Evolutionary conservation across 2,113 vertebrate species (phyloP).

Genomic region (Melanerpes formicivorus): DNA sequence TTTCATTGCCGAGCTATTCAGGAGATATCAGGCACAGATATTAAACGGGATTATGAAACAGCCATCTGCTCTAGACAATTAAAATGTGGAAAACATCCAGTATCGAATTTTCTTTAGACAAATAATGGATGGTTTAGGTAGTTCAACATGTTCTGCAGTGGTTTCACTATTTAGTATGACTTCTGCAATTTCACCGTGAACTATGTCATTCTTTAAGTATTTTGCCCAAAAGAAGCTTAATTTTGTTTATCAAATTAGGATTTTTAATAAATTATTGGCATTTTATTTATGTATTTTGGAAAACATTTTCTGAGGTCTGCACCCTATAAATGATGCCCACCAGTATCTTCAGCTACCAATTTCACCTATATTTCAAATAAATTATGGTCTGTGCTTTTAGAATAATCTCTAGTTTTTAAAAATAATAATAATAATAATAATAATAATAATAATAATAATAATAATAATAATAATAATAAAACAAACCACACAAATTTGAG

Average conservation of each 20-base stretch:
- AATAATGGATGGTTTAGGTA: neutral
- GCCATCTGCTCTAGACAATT: conserved; percentile 25
- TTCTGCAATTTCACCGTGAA: neutral
- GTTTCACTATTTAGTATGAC: neutral
- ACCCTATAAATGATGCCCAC: neutral
- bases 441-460: neutral
- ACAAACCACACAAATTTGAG: neutral
- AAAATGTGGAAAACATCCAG: conserved; percentile 49
- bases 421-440: neutral
- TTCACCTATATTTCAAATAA: neutral
- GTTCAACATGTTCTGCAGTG: neutral
- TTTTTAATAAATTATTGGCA: neutral
- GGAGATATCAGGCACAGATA: conserved; percentile 24
- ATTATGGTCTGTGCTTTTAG: neutral
- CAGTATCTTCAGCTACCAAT: neutral
- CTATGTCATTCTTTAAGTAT: neutral
- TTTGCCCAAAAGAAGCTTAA: neutral
- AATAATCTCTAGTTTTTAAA: neutral
- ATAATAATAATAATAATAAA: neutral
- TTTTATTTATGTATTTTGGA: neutral
- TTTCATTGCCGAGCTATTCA: neutral
- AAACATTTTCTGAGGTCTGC: neutral
- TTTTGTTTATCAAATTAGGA: neutral
- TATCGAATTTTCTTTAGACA: conserved; percentile 35
- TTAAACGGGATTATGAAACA: conserved; percentile 55